Evolutionary conservation across 2,797 vertebrate genomes (phyloP), one percentile per base, ranked within the genome.

Genomic region (Eulemur rubriventer): DNA sequence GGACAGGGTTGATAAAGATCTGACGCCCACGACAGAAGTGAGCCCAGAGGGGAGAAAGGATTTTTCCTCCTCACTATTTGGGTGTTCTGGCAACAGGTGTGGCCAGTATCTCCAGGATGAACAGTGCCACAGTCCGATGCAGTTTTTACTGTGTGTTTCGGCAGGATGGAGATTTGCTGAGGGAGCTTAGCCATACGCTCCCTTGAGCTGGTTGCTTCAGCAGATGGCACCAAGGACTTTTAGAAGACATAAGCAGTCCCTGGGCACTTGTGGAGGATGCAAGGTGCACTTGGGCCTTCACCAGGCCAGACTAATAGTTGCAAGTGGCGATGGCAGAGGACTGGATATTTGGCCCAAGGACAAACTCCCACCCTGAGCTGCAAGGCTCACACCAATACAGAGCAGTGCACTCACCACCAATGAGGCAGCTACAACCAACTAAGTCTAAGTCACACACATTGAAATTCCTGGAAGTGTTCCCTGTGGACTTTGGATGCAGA

Each of bases 401-500:
- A 16, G 43, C n/a, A 26, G 43, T 2, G 5, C 18, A 6, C 43
- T 22, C 7, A 13, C 20, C 8, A 2, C 59, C 30, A n/a, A 16
- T 0, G 0, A 63, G 33, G 63, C 2, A 6, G 69, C 89, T 18
- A 2, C 5, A 0, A 4, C 16, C 2, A 0, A 22, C n/a, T 3
- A 11, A 0, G 6, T 17, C n/a, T 5, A 18, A 14, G 26, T 20
- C 3, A 3, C 0, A 0, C 0, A 1, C 11, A 13, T 8, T 6
- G 6, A 12, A 20, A n/a, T 2, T 17, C 41, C 38, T 0, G 2
- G 1, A 26, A 17, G 7, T 0, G 24, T 9, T 55, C 70, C 3
- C 57, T 22, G 20, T 0, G 50, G 50, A 8, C 50, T 28, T 5
- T 0, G 50, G 79, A 48, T 0, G 0, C 61, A 11, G 20, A 17